Evolutionary conservation across 2,113 vertebrate species (phyloP), one percentile per base, ranked within the genome.

Genomic region (Chionodraco myersi): DNA sequence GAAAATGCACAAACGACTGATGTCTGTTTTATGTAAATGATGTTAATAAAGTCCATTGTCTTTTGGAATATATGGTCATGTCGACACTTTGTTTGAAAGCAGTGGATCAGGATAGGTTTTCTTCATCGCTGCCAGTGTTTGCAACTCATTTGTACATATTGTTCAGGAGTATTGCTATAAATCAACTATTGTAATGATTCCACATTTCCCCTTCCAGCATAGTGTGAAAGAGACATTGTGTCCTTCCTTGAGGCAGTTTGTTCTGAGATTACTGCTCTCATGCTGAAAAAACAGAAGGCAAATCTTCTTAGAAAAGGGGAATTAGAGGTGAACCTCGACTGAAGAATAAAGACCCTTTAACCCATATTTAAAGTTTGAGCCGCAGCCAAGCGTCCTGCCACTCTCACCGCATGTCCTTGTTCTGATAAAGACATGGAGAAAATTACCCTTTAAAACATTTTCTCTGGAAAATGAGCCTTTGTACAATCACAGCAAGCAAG

Each of bases 401-500:
- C 73, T 84, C 79, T 86, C 61, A 18, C 76, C 47, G 60, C 45
- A 70, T 77, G 48, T 68, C 49, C 62, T 75, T 36, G 58, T 85
- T 85, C 84, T 84, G 69, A 88, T 85, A 76, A 82, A 90, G 84
- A 89, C 70, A 58, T 48, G 30, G 5, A 64, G 80, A 61, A 68
- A 44, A 86, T 53, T 82, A 64, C 67, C 62, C 82, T 86, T 88
- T 84, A 54, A 78, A 87, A 86, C 57, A 80, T 88, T 90, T 92
- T 88, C 74, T 72, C 72, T 80, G 72, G 84, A 87, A 92, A 94
- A 92, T 80, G 61, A 85, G 84, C 74, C 83, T 89, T 89, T 91
- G 79, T 78, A 77, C 81, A 86, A 87, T 85, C 82, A 84, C 89
- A 88, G 85, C 78, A 60, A 90, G 86, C 84, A 72, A 91, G 93